A percentile compares a stretch with the other conserved stretches of the same genome.
phyloP scores from a whole-genome alignment of 2,113 vertebrate genomes.

The Lophotis ruficrista region DNA sequence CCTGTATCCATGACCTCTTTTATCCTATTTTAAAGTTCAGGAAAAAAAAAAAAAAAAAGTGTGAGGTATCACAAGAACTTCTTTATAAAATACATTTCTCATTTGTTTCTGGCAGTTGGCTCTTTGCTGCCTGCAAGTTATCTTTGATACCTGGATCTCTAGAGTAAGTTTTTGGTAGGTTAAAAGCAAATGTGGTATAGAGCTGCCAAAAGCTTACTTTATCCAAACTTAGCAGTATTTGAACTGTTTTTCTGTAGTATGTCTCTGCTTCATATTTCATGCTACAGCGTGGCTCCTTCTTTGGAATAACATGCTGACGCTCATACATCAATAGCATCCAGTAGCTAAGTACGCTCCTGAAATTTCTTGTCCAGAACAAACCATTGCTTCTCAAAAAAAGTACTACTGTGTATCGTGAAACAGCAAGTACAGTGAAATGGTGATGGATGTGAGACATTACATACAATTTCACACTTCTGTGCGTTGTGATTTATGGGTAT shows the following conservation, averaged over 20 bases:
- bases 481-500: neutral
- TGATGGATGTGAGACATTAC: neutral
- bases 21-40: neutral
- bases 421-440: neutral
- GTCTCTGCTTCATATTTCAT: neutral
- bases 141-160: neutral
- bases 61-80: neutral
- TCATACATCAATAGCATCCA: neutral
- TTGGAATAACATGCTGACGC: neutral
- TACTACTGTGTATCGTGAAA: neutral
- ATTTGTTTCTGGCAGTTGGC: neutral
- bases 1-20: neutral
- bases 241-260: rapidly evolving
- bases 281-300: neutral
- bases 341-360: neutral
- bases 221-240: neutral
- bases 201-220: neutral
- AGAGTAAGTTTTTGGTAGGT: neutral
- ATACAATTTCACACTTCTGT: neutral
- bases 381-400: neutral
- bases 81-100: neutral
- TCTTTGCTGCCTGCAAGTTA: neutral
- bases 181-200: rapidly evolving
- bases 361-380: neutral
- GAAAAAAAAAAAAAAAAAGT: neutral